Evolutionary conservation across 2,888 invertebrate species (phyloP).

Genomic region (Scaptomyza caliginosa): DNA sequence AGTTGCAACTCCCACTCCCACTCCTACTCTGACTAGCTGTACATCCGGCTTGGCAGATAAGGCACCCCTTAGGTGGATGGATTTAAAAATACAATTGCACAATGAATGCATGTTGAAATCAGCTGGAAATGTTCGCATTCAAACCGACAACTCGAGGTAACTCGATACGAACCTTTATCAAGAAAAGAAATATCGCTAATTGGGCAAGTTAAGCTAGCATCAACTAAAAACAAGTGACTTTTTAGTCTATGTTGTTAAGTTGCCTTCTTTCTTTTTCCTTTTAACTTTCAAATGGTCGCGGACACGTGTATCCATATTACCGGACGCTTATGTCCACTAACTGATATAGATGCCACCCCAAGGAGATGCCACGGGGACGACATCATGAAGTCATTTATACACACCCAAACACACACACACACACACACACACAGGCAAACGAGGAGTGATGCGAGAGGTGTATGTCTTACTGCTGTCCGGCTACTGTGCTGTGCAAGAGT

Average conservation of each 20-base stretch:
- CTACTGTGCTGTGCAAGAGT: conserved; percentile 40
- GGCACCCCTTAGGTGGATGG: conserved; percentile 19
- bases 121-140: not conserved
- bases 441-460: not conserved
- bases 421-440: conserved; percentile 31
- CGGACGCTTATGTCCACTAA: conserved; percentile 68
- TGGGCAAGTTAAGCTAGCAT: not conserved
- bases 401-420: conserved; percentile 34
- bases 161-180: not conserved
- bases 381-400: conserved; percentile 62
- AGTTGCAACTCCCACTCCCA: not conserved
- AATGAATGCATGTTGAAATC: conserved; percentile 7
- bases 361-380: conserved; percentile 56
- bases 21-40: conserved; percentile 48
- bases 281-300: conserved; percentile 16
- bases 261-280: not conserved
- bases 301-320: conserved; percentile 53
- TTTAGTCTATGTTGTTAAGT: not conserved
- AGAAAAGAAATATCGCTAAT: conserved; percentile 6
- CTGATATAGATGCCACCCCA: conserved; percentile 78
- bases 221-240: conserved; percentile 3
- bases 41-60: conserved; percentile 50
- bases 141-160: not conserved
- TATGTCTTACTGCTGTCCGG: conserved; percentile 28
- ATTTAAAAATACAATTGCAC: not conserved